These are phyloP conservation scores for Chamaetylas fuelleborni DNA, from an alignment of 2,113 vertebrate species.

Conservation along the genomic window DNA sequence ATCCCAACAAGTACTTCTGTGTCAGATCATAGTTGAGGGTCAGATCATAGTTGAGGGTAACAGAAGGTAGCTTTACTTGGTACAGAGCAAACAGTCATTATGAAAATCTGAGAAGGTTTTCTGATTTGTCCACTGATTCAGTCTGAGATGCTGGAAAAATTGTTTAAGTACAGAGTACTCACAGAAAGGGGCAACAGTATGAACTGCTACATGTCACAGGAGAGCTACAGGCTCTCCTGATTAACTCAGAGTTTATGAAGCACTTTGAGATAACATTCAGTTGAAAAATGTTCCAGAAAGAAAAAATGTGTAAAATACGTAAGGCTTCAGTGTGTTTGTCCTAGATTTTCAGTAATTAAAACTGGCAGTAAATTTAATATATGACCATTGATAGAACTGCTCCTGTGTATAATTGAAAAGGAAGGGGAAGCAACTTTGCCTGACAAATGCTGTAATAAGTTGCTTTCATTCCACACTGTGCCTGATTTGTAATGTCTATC, in stretches of 20 bases:
- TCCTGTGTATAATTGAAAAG: neutral
- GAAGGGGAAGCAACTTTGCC: neutral
- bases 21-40: neutral
- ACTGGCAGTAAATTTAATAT: neutral
- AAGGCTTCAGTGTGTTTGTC: neutral
- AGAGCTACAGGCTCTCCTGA: neutral
- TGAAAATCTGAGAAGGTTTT: neutral
- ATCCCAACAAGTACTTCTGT: neutral
- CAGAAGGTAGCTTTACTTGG: neutral
- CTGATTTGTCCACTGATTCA: neutral
- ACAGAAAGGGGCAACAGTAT: neutral
- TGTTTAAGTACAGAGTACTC: neutral
- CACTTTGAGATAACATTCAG: neutral
- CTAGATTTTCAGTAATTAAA: slow-evolving; percentile 29
- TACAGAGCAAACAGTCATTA: neutral
- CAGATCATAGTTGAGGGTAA: neutral
- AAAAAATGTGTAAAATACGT: neutral
- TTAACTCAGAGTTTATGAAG: neutral
- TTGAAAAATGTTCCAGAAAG: neutral
- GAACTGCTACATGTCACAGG: neutral
- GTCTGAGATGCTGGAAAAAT: neutral
- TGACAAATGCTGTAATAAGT: neutral
- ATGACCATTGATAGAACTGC: neutral
- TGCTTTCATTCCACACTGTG: neutral
- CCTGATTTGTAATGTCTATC: neutral